phyloP scores from a whole-genome alignment of 2,797 vertebrate genomes.

The Lepilemur septentrionalis region DNA sequence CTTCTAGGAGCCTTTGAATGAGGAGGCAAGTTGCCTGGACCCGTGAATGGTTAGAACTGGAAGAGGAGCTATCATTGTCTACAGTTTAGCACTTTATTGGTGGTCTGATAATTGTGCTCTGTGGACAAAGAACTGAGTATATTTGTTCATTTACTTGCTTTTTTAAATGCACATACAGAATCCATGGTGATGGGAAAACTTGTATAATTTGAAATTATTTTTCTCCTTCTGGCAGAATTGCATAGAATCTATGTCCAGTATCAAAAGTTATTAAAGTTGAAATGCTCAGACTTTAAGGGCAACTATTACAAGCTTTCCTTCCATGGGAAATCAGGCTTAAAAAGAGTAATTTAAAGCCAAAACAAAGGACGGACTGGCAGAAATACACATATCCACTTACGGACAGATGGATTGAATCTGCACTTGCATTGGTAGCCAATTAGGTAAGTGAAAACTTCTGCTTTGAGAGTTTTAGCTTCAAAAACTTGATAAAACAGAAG shows the following conservation, averaged over 20 bases:
- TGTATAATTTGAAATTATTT: constrained; percentile 8
- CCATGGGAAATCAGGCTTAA: constrained; percentile 48
- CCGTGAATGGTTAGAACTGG: not conserved
- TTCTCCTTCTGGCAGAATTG: not conserved
- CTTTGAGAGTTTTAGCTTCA: constrained; percentile 46
- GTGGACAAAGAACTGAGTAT: not conserved
- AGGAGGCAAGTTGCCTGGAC: not conserved
- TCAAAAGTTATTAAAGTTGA: constrained; percentile 52
- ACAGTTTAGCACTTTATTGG: not conserved
- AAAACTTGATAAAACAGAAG: constrained; percentile 63
- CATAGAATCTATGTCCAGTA: not conserved
- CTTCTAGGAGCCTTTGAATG: not conserved
- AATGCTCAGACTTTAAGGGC: constrained; percentile 45
- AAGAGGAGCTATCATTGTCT: not conserved
- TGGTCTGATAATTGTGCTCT: not conserved
- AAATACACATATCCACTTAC: constrained; percentile 42
- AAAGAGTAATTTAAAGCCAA: constrained; percentile 53
- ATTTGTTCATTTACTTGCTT: not conserved
- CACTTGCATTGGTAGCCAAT: constrained; percentile 50
- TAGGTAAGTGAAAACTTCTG: constrained; percentile 71
- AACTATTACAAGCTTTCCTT: constrained; percentile 41
- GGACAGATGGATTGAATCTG: constrained; percentile 67
- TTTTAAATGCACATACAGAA: not conserved
- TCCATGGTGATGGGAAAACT: not conserved
- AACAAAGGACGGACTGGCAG: constrained; percentile 53